Percentiles rank a stretch among this genome's conserved stretches.
These are phyloP conservation scores for Nyctalus aviator DNA, from an alignment of 2,797 vertebrate genomes.

Conservation along the genomic window DNA sequence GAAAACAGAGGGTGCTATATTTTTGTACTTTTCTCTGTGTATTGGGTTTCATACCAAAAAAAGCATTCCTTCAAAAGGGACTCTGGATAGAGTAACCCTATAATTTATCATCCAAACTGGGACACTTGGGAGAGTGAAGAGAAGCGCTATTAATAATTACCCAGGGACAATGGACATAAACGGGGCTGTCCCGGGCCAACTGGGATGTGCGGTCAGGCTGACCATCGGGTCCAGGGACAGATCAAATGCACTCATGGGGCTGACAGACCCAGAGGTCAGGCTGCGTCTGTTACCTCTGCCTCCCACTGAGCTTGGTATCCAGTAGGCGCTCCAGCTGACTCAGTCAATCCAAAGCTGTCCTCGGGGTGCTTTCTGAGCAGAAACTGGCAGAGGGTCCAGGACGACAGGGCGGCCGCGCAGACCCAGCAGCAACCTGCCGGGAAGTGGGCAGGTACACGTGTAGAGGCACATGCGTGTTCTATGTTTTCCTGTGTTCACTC, in stretches of 20 bases:
- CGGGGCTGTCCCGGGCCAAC: not conserved
- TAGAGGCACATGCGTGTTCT: not conserved
- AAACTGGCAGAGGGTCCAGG: fast-evolving
- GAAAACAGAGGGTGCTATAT: conserved; percentile 61
- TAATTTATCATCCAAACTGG: conserved; percentile 75
- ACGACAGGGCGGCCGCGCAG: not conserved
- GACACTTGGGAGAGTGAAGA: conserved; percentile 56
- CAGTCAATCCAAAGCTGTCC: not conserved
- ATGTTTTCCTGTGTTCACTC: not conserved
- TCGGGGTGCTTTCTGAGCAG: not conserved
- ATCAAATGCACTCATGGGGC: not conserved
- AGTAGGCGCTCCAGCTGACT: not conserved
- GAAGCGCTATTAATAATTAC: conserved; percentile 69
- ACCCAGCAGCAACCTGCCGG: not conserved
- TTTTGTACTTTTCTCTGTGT: conserved; percentile 62
- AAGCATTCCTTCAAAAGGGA: conserved; percentile 31
- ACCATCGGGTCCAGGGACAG: not conserved
- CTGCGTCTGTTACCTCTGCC: not conserved
- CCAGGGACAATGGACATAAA: not conserved
- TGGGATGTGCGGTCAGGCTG: not conserved
- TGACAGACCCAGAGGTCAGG: not conserved
- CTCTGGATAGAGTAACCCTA: conserved; percentile 18
- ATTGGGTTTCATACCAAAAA: conserved; percentile 61
- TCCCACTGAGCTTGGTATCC: not conserved
- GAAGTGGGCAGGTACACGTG: not conserved